phyloP scores from a whole-genome alignment of 2,888 invertebrate genomes.

The Protula sp. region DNA sequence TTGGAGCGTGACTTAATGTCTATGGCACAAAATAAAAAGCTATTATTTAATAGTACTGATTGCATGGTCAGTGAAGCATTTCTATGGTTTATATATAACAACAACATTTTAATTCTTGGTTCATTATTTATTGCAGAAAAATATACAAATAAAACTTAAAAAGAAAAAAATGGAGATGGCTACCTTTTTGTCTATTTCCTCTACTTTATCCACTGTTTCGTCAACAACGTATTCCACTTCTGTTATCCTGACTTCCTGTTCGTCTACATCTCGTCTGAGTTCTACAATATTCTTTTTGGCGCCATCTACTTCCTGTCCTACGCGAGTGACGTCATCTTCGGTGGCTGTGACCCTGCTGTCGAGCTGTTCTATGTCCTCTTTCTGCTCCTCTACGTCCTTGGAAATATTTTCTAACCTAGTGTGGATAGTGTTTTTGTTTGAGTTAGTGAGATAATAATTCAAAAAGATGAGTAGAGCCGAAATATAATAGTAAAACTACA shows the following conservation, averaged over 20 bases:
- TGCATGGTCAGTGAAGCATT: too few relatives aligned
- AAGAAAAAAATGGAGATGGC: too few relatives aligned
- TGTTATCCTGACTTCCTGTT: constrained; percentile 2
- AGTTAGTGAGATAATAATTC: too few relatives aligned
- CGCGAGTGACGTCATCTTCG: constrained; percentile 2
- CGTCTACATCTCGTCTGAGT: constrained; percentile 1
- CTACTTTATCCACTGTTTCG: constrained; percentile 21
- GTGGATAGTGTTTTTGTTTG: neutral
- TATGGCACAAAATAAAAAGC: too few relatives aligned
- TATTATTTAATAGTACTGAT: too few relatives aligned
- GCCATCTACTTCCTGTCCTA: constrained; percentile 18
- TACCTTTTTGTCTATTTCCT: constrained; percentile 41
- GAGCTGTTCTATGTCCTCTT: constrained; percentile 7
- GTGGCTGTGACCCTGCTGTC: neutral
- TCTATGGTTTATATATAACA: too few relatives aligned
- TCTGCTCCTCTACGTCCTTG: constrained; percentile 30
- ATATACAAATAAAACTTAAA: too few relatives aligned
- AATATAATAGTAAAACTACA: too few relatives aligned
- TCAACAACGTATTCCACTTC: constrained; percentile 19
- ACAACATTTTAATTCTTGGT: too few relatives aligned
- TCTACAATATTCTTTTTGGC: neutral
- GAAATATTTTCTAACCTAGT: constrained; percentile 31
- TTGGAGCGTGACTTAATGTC: constrained; percentile 48
- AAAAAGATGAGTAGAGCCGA: too few relatives aligned
- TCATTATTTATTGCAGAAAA: too few relatives aligned